A percentile compares a stretch with the other conserved stretches of the same genome.
phyloP scores from a whole-genome alignment of 2,888 invertebrate genomes.

The Eristalis pertinax region DNA sequence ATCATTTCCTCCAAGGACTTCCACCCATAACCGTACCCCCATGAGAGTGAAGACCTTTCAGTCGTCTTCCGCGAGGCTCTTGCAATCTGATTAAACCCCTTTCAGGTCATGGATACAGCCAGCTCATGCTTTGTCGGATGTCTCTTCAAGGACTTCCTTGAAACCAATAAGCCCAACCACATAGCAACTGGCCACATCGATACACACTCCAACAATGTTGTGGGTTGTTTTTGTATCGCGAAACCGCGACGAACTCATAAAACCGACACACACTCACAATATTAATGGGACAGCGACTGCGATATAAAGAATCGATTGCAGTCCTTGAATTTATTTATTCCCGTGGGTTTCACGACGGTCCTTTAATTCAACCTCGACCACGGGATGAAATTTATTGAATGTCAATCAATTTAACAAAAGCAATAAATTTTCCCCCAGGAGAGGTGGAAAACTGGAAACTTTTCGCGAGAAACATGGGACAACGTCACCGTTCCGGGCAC shows the following conservation, averaged over 20 bases:
- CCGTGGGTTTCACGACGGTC: slow-evolving; percentile 19
- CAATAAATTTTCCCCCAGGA: slow-evolving; percentile 28
- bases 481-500: not conserved
- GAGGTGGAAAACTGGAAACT: slow-evolving; percentile 41
- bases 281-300: slow-evolving; percentile 35
- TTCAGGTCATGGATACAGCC: not conserved
- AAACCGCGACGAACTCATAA: slow-evolving; percentile 29
- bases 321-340: slow-evolving; percentile 40
- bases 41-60: not conserved
- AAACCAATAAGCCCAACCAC: not conserved
- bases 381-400: slow-evolving; percentile 54
- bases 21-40: not conserved
- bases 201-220: not conserved
- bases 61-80: not conserved
- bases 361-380: slow-evolving; percentile 50
- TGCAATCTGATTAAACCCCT: not conserved
- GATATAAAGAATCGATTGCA: slow-evolving; percentile 23
- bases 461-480: not conserved
- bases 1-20: not conserved
- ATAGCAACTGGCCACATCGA: not conserved
- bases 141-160: not conserved
- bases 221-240: not conserved
- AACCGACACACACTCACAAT: slow-evolving; percentile 20
- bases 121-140: not conserved
- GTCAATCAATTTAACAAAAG: slow-evolving; percentile 60